Conservation (phyloP, 2,113 vertebrate genomes). For the Petaurus breviceps region DNA sequence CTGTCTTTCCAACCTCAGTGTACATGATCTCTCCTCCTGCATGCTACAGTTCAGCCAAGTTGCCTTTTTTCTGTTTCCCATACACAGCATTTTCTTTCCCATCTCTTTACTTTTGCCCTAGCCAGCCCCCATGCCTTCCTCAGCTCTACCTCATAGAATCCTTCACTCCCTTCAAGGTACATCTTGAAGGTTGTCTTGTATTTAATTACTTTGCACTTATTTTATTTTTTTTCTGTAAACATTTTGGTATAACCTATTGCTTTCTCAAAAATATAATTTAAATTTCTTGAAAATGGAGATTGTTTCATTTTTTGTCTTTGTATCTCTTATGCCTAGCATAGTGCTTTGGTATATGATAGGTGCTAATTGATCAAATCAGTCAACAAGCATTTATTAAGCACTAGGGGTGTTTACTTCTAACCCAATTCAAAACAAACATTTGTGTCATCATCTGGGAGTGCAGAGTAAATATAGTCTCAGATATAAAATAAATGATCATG, state of each 20-base stretch:
- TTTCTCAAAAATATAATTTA: neutral
- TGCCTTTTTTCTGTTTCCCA: neutral
- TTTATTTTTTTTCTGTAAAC: neutral
- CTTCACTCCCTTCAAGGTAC: neutral
- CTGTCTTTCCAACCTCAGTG: neutral
- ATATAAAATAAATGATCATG: conserved; percentile 40
- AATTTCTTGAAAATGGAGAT: neutral
- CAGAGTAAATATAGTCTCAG: conserved; percentile 8
- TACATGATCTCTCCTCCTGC: neutral
- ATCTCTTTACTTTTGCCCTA: neutral
- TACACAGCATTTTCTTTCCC: neutral
- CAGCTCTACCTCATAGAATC: neutral
- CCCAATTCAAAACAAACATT: conserved; percentile 53
- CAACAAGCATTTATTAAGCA: neutral
- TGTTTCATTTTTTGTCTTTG: neutral
- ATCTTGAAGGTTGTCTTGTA: neutral
- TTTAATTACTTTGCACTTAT: neutral
- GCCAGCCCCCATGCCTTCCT: neutral
- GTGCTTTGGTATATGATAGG: neutral
- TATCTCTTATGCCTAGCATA: neutral
- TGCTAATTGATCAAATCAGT: neutral
- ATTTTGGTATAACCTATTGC: neutral
- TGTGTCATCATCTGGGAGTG: conserved; percentile 13
- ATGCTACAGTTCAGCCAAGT: neutral
- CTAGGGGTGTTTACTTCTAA: conserved; percentile 2